phyloP scores from a whole-genome alignment of 2,888 invertebrate genomes.

The Galeruca laticollis region DNA sequence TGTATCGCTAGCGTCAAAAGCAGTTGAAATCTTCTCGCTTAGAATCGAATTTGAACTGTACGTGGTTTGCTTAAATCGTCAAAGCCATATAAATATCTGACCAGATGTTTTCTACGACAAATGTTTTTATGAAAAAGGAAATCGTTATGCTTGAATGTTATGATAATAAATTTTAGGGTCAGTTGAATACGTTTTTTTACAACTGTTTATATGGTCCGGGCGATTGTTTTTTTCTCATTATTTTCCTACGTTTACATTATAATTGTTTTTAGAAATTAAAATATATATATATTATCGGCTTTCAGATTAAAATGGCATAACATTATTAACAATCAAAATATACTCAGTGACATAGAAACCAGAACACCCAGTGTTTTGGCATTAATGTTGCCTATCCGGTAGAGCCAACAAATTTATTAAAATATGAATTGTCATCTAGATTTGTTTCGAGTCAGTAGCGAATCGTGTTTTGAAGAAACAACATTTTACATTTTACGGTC shows the following conservation, averaged over 20 bases:
- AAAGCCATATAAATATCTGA: slow-evolving; percentile 21
- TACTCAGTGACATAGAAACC: no score
- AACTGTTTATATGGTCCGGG: not conserved
- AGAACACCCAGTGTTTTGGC: no score
- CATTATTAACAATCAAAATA: no score
- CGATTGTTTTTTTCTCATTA: not conserved
- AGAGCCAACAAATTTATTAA: no score
- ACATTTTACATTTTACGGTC: no score
- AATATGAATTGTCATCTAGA: no score
- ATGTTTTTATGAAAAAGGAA: slow-evolving; percentile 27
- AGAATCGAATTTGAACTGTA: slow-evolving; percentile 25
- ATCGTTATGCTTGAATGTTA: slow-evolving; percentile 25
- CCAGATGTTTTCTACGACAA: slow-evolving; percentile 22
- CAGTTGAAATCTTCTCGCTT: slow-evolving; percentile 15
- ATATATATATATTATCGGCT: no score
- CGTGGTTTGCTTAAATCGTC: slow-evolving; percentile 30
- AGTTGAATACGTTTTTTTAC: not conserved
- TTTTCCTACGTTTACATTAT: not conserved
- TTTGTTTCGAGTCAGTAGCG: no score
- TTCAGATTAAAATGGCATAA: no score
- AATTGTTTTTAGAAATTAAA: no score
- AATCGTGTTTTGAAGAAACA: no score
- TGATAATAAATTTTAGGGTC: slow-evolving; percentile 29
- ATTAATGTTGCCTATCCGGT: no score
- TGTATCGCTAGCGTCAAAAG: slow-evolving; percentile 4